Evolutionary conservation across 2,797 vertebrate genomes (phyloP).

Genomic region (Liparis tanakae): DNA sequence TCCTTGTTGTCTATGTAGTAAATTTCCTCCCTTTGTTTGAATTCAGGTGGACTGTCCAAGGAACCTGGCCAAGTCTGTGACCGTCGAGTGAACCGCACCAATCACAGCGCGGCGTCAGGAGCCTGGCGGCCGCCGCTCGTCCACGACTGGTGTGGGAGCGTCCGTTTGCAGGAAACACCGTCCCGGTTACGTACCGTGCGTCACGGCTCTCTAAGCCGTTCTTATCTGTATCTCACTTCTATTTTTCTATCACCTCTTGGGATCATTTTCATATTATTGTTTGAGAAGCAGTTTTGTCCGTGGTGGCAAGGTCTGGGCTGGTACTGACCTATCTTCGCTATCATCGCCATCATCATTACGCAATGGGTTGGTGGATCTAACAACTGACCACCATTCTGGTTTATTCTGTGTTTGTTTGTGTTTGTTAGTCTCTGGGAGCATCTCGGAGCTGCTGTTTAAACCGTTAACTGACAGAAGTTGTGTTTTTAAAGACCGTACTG

Average conservation of each 20-base stretch:
- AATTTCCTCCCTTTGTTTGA: constrained; percentile 34
- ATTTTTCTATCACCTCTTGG: constrained; percentile 41
- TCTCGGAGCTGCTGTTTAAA: constrained; percentile 26
- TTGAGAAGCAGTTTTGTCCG: constrained; percentile 33
- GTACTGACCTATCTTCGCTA: constrained; percentile 9
- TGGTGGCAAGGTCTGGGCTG: constrained; percentile 65
- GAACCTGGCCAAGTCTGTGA: constrained; percentile 99
- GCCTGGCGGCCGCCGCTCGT: constrained; percentile 32
- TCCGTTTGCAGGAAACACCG: constrained; percentile 44
- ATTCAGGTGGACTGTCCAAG: constrained; percentile 97
- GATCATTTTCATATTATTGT: constrained; percentile 36
- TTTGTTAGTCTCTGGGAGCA: constrained; percentile 44
- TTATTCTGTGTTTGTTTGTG: constrained; percentile 20
- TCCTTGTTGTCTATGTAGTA: constrained; percentile 5
- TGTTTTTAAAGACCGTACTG: constrained; percentile 42
- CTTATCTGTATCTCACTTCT: constrained; percentile 48
- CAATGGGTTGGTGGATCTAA: constrained; percentile 18
- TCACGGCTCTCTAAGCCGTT: constrained; percentile 60
- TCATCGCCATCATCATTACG: not conserved
- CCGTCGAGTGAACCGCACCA: constrained; percentile 88
- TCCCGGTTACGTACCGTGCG: constrained; percentile 50
- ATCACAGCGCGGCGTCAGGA: constrained; percentile 25
- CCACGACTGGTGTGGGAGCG: constrained; percentile 14
- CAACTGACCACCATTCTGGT: constrained; percentile 13
- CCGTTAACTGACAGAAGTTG: constrained; percentile 29